phyloP scores from a whole-genome alignment of 2,888 invertebrate genomes.

The Eurytoma adleriae region DNA sequence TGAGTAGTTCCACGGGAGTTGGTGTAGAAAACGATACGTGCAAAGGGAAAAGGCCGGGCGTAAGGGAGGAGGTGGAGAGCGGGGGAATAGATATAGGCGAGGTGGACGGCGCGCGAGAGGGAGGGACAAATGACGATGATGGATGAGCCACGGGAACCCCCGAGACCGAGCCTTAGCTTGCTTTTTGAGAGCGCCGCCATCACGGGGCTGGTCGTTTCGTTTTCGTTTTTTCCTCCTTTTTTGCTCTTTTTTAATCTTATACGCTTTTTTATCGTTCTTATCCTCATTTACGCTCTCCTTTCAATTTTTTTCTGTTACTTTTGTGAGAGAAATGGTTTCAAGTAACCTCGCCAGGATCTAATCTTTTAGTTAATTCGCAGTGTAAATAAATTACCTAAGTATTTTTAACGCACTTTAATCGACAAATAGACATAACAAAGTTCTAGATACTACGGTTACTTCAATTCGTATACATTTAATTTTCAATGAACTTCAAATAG shows the following conservation, averaged over 20 bases:
- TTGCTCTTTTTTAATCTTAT: constrained; percentile 40
- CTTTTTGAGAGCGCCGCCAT: constrained; percentile 73
- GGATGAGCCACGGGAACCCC: constrained; percentile 74
- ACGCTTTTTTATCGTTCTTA: constrained; percentile 19
- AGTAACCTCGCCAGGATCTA: no score
- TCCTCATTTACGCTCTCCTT: constrained; percentile 1
- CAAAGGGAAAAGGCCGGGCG: constrained; percentile 36
- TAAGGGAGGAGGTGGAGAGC: constrained; percentile 12
- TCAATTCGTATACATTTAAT: no score
- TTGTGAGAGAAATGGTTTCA: background rate
- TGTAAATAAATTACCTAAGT: no score
- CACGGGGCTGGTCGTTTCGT: constrained; percentile 54
- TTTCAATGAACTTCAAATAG: no score
- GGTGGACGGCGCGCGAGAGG: constrained; percentile 22
- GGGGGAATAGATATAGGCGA: constrained; percentile 24
- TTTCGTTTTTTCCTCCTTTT: constrained; percentile 20
- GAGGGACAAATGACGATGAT: constrained; percentile 74
- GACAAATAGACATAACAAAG: no score
- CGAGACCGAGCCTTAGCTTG: constrained; percentile 70
- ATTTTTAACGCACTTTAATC: no score
- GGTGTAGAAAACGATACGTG: constrained; percentile 53
- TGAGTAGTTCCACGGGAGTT: constrained; percentile 57
- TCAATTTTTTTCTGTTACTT: constrained; percentile 6
- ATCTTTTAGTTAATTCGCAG: no score
- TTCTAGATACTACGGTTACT: no score